Evolutionary conservation across 2,113 vertebrate genomes (phyloP), one percentile per base, ranked within the genome.

Genomic region (Syngnathus typhle): DNA sequence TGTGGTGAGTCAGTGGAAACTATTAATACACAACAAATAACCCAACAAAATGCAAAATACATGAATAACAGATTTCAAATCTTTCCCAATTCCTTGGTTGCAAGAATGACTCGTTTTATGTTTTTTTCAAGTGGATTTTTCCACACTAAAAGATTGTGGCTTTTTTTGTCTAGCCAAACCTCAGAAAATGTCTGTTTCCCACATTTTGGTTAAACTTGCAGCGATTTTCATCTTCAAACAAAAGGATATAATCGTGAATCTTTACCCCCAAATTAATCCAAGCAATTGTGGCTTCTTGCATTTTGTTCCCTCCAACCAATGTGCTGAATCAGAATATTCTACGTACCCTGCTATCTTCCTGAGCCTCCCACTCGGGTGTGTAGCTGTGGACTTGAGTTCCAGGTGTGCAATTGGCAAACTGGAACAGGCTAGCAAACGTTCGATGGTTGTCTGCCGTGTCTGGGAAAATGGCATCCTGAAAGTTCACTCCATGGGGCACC

Each of bases 401-500:
- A 1, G 84, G 60, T 0, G 88, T 91, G 74, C 93, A 94, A 88
- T 94, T 94, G 71, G 93, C 83, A 68, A 93, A 94, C 83, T 94
- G 93, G 85, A 94, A 94, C 60, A 93, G 91, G 77, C 91, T 93
- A 52, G 92, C 73, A 67, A 94, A 94, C 81, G 85, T 88, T 51
- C 87, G 91, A 68, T 92, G 91, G 76, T 91, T 91, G 55, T 94
- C 93, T 1, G 85, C 56, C 0, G 91, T 92, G 81, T 94, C 92
- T 0, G 89, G 82, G 68, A 94, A 94, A 65, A 94, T 92, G 68
- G 92, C 83, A 71, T 94, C 93, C 85, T 94, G 93, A 80, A 93
- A 93, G 81, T 94, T 94, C 38, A 94, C 91, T 62, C 93, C 93
- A 23, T 94, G 93, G 10, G 93, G 93, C 47, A 94, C 79, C 47